Conservation (phyloP, 2,888 invertebrate species). For the Capitulum mitella region DNA sequence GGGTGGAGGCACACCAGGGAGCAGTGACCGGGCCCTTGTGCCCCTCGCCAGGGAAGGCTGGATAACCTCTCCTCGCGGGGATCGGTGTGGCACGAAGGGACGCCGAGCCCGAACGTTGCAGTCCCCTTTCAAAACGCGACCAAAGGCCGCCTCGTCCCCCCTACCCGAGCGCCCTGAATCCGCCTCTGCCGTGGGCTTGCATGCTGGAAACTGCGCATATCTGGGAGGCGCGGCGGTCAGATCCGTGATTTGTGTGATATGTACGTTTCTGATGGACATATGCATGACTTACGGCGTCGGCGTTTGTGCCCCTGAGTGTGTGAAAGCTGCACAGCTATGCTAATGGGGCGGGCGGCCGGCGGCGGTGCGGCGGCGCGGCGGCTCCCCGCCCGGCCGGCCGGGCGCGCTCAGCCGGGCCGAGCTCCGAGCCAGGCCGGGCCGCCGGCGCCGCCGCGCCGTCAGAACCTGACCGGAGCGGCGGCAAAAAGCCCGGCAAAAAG, state of each 20-base stretch:
- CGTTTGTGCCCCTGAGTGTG: background rate
- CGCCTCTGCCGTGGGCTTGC: background rate
- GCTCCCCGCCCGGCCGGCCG: background rate
- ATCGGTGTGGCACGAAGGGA: no score
- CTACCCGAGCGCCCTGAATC: background rate
- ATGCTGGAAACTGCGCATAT: conserved; percentile 13
- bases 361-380: background rate
- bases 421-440: no score
- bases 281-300: background rate
- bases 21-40: no score
- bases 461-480: background rate
- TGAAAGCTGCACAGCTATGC: background rate
- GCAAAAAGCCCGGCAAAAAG: background rate
- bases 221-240: background rate
- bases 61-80: no score
- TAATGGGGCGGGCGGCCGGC: conserved; percentile 3
- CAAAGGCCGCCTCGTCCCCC: background rate
- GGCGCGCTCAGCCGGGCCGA: background rate
- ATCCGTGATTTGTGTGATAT: conserved; percentile 21
- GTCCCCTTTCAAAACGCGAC: no score
- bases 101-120: no score
- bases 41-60: no score
- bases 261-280: conserved; percentile 17
- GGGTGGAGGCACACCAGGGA: background rate
- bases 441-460: no score